Evolutionary conservation across 2,797 vertebrate genomes (phyloP).

Genomic region (Halcyon chelicuti): DNA sequence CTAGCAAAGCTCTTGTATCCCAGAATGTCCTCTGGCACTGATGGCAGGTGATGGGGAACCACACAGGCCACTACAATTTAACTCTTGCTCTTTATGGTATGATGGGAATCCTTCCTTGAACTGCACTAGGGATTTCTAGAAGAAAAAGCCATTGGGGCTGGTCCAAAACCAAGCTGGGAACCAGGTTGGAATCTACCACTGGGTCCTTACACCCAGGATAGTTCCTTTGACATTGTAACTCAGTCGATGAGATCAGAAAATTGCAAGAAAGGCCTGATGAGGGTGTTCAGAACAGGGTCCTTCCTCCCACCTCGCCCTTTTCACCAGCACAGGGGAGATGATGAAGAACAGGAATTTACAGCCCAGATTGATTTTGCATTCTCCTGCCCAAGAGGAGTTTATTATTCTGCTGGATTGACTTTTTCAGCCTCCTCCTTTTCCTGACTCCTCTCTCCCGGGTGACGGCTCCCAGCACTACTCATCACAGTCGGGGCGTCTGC

Average conservation of each 20-base stretch:
- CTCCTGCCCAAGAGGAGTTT: neutral
- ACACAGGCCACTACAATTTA: neutral
- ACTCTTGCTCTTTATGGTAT: neutral
- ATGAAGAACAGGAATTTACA: neutral
- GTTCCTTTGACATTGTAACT: accelerated
- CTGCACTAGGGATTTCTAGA: neutral
- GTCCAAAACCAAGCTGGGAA: neutral
- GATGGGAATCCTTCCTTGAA: neutral
- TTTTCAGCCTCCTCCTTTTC: neutral
- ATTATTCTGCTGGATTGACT: neutral
- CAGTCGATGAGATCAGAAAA: neutral
- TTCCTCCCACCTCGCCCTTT: neutral
- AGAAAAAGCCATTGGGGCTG: neutral
- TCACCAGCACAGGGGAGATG: neutral
- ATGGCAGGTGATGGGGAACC: neutral
- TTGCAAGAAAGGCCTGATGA: accelerated
- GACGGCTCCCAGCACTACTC: neutral
- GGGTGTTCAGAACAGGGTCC: neutral
- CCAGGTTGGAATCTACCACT: neutral
- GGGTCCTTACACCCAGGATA: neutral
- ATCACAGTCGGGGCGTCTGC: neutral
- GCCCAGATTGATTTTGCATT: neutral
- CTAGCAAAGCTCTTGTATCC: neutral
- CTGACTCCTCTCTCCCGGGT: neutral
- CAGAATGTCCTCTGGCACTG: neutral